Evolutionary conservation across 2,113 vertebrate species (phyloP).

Genomic region (Paramisgurnus dabryanus): DNA sequence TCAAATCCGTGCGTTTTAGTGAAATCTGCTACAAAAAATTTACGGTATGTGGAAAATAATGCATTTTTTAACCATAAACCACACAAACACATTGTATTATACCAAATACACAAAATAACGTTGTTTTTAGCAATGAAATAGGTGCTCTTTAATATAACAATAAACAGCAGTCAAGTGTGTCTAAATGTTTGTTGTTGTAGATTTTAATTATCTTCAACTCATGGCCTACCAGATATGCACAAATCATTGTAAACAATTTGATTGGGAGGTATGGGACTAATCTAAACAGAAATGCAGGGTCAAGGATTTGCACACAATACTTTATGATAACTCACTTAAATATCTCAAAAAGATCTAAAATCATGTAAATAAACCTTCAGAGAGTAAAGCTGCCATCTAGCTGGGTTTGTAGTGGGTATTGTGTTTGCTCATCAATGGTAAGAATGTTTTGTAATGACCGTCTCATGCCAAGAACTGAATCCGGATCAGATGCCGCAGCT

Average conservation of each 20-base stretch:
- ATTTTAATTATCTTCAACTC: too few relatives aligned
- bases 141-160: too few relatives aligned
- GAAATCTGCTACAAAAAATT: too few relatives aligned
- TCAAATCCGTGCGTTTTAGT: too few relatives aligned
- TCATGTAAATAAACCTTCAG: too few relatives aligned
- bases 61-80: too few relatives aligned
- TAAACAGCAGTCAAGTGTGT: too few relatives aligned
- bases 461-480: not conserved
- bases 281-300: not conserved
- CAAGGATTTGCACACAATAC: not conserved
- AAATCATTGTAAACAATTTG: not conserved
- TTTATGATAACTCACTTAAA: too few relatives aligned
- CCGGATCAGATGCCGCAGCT: constrained; percentile 4
- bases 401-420: not conserved
- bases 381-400: not conserved
- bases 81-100: too few relatives aligned
- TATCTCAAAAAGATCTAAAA: not conserved
- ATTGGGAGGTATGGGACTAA: not conserved
- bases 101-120: too few relatives aligned
- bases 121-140: too few relatives aligned
- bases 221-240: not conserved
- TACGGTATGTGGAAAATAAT: too few relatives aligned
- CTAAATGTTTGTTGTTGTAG: not conserved
- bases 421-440: not conserved
- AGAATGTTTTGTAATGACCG: not conserved